Base-by-base conservation (phyloP, 1,140 invertebrate species). In the Eulimnadia texana region DNA sequence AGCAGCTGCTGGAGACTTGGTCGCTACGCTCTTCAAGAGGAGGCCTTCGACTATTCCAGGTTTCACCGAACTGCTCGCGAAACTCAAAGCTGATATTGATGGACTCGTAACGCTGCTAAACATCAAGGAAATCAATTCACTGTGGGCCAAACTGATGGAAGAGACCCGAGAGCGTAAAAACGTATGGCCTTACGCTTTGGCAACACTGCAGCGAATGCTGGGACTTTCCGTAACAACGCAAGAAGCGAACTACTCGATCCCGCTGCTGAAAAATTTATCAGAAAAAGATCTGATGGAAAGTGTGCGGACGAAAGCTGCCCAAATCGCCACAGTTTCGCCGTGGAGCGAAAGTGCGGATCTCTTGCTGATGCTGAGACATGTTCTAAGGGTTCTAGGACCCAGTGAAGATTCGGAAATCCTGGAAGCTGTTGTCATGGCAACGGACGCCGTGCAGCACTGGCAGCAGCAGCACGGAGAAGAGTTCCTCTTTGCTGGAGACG, bases 401-500 rank as follows among this genome's bases (percentile, higher is more conserved):
- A 42, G 6, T 6, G 6, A 42, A 16, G 33, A 42, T 42, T 42
- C 33, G 6, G 55, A 57, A 13, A 33, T 33, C 19, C 16, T 57
- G 55, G 25, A 16, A 23, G 25, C 55, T 29, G 23, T 57, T 19
- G 27, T 25, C 27, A 33, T 29, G 22, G 27, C 16, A 3, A 25
- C 33, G 16, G 33, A 57, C 27, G 33, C 33, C 19, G 20, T 57
- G 27, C 55, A 57, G 33, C 33, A 27, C 2, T 57, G 55, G 55
- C 55, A 57, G 20, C 33, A 29, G 55, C n/a, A 57, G 33, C 28
- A 57, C 55, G 28, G 33, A 2, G 55, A 57, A 13, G 20, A 33
- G 25, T 57, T 57, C 33, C 55, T 57, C 13, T 57, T 57, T 25
- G 55, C 24, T 33, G 20, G 11, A 10, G 55, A 57, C 19, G 25